phyloP scores from a whole-genome alignment of 2,888 invertebrate species.

The Harpalus rufipes region DNA sequence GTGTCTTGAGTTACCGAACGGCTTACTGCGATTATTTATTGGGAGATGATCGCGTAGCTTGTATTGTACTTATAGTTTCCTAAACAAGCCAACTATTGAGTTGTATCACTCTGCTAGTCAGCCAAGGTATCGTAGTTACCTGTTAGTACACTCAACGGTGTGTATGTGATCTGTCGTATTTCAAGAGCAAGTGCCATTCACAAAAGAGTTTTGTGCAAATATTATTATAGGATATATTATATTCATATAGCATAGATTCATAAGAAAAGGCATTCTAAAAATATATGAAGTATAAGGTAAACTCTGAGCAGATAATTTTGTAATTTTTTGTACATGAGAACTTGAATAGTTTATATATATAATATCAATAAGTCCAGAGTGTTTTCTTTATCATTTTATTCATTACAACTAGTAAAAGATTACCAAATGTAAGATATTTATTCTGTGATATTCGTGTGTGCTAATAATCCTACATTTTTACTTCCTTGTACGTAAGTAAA shows the following conservation, averaged over 20 bases:
- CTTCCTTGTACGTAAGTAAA: too few species aligned
- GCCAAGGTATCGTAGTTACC: conserved; percentile 66
- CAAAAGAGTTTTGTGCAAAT: conserved; percentile 61
- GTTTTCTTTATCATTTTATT: conserved; percentile 62
- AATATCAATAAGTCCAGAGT: conserved; percentile 59
- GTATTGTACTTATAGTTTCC: conserved; percentile 57
- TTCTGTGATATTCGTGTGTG: conserved; percentile 67
- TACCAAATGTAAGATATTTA: conserved; percentile 67
- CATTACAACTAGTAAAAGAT: conserved; percentile 60
- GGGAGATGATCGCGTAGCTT: conserved; percentile 17
- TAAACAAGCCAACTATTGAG: conserved; percentile 50
- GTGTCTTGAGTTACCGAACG: conserved; percentile 54
- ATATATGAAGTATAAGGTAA: conserved; percentile 55
- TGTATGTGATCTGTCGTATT: conserved; percentile 62
- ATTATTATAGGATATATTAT: conserved; percentile 54
- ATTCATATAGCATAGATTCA: conserved; percentile 46
- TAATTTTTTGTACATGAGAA: conserved; percentile 67
- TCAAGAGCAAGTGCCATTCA: conserved; percentile 66
- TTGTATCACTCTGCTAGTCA: conserved; percentile 63
- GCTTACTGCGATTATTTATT: conserved; percentile 26
- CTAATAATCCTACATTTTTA: conserved; percentile 63
- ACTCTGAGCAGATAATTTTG: conserved; percentile 65
- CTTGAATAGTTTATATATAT: conserved; percentile 61
- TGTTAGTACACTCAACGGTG: conserved; percentile 62
- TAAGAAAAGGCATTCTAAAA: conserved; percentile 65